Conservation (phyloP, 2,888 invertebrate genomes). For the Noctua fimbriata region DNA sequence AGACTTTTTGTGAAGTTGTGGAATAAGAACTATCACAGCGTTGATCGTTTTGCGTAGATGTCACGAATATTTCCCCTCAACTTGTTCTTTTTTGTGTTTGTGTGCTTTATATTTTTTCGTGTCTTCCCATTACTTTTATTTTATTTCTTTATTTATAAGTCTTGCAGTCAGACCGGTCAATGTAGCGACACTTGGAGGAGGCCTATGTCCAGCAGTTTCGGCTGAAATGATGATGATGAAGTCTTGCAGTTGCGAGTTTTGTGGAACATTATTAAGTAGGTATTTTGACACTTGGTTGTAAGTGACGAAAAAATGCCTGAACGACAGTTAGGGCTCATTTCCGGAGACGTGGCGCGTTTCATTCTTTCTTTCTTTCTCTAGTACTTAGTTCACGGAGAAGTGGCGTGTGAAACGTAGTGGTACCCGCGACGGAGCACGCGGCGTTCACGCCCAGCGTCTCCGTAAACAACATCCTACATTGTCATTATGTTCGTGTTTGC, state of each 20-base stretch:
- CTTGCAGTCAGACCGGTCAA: too few species aligned
- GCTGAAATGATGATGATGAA: too few species aligned
- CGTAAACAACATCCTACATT: too few species aligned
- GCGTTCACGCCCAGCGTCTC: too few species aligned
- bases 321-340: neutral
- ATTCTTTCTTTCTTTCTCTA: too few species aligned
- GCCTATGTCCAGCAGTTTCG: too few species aligned
- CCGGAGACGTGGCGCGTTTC: too few species aligned
- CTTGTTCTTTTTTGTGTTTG: neutral
- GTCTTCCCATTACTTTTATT: neutral
- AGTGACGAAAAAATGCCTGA: neutral
- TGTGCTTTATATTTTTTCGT: neutral
- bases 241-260: neutral
- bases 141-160: neutral
- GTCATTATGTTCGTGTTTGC: too few species aligned
- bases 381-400: neutral
- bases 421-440: too few species aligned
- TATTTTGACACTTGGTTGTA: neutral
- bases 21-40: neutral
- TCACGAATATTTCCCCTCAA: neutral
- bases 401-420: too few species aligned
- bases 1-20: neutral
- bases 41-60: neutral
- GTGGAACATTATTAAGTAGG: too few species aligned
- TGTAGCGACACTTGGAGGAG: too few species aligned